These are phyloP conservation scores for Bellardia pandia DNA, from an alignment of 2,888 invertebrate species.

Conservation along the genomic window DNA sequence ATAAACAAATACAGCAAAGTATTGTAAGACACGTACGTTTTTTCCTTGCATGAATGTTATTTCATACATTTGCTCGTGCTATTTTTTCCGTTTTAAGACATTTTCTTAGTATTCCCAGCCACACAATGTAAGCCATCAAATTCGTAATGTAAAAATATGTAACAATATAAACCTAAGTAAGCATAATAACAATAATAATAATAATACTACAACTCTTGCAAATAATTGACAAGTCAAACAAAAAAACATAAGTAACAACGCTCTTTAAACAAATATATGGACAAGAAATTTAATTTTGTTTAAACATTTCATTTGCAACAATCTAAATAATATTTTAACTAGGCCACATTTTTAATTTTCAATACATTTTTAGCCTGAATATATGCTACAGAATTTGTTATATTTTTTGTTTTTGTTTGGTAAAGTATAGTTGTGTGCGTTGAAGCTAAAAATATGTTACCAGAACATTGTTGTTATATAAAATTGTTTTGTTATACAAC, in stretches of 20 bases:
- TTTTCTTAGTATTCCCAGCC: constrained; percentile 23
- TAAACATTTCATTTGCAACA: background rate
- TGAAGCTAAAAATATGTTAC: constrained; percentile 54
- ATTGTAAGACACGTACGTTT: constrained; percentile 65
- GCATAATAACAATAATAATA: constrained; percentile 35
- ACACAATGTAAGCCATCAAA: constrained; percentile 54
- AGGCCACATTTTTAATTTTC: constrained; percentile 53
- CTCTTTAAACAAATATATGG: constrained; percentile 14
- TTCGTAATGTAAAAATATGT: constrained; percentile 49
- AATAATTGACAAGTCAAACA: constrained; percentile 64
- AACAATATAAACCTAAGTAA: constrained; percentile 55
- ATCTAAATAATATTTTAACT: constrained; percentile 25
- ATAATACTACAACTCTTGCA: constrained; percentile 50
- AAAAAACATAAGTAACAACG: constrained; percentile 26
- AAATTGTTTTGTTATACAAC: constrained; percentile 20
- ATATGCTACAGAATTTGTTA: constrained; percentile 43
- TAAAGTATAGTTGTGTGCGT: background rate
- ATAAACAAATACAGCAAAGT: constrained; percentile 60
- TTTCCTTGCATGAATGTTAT: constrained; percentile 60
- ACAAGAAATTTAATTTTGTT: constrained; percentile 12
- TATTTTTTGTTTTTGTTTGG: constrained; percentile 13
- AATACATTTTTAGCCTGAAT: constrained; percentile 18
- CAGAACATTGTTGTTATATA: constrained; percentile 23
- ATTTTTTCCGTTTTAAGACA: constrained; percentile 28
- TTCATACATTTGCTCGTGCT: constrained; percentile 13